Conservation (phyloP, 2,113 vertebrate species). For the Otus sunia region DNA sequence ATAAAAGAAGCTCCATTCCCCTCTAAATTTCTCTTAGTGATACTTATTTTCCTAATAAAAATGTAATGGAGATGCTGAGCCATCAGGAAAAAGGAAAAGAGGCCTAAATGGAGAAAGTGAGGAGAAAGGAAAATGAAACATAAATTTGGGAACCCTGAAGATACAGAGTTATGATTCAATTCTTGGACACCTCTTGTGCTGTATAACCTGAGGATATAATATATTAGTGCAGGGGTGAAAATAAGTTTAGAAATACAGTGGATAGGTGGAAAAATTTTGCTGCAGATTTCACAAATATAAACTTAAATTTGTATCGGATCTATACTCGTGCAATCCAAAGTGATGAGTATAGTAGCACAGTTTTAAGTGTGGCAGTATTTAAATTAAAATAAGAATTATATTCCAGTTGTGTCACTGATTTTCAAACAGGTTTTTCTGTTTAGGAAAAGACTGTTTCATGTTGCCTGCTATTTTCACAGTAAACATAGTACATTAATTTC, state of each 20-base stretch:
- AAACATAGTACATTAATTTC: not conserved
- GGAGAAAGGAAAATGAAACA: not conserved
- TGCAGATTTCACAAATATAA: not conserved
- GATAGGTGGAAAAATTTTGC: not conserved
- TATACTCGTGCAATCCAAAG: not conserved
- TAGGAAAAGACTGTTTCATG: not conserved
- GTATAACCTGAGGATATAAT: not conserved
- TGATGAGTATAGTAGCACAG: not conserved
- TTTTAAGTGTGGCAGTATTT: not conserved
- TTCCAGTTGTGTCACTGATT: not conserved
- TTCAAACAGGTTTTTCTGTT: not conserved
- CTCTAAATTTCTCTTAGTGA: not conserved
- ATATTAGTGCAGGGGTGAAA: not conserved
- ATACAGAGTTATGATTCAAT: not conserved
- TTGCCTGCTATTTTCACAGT: not conserved
- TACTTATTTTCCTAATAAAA: conserved; percentile 6
- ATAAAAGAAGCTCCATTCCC: not conserved
- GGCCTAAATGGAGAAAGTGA: not conserved
- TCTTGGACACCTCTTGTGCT: not conserved
- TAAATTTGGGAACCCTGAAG: not conserved
- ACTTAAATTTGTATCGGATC: not conserved
- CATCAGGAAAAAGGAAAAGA: not conserved
- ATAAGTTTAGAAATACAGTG: not conserved
- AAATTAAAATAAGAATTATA: not conserved
- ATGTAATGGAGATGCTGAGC: conserved; percentile 1